These are phyloP conservation scores for Tapirus indicus DNA, from an alignment of 2,797 vertebrate species.

Conservation along the genomic window DNA sequence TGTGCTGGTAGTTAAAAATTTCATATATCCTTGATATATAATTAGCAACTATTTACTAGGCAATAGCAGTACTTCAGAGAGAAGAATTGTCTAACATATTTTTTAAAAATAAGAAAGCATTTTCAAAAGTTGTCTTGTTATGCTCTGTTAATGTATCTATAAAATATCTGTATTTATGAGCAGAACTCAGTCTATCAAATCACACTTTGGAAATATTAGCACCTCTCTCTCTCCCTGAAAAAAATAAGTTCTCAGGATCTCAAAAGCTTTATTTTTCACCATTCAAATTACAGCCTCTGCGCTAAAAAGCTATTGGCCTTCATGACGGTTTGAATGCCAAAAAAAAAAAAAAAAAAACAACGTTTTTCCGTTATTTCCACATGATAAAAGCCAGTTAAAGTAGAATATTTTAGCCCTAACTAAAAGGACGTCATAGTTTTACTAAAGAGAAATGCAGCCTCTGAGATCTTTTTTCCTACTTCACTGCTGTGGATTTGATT, in stretches of 20 bases:
- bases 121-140: constrained; percentile 56
- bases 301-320: constrained; percentile 80
- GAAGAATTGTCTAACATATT: neutral
- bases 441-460: neutral
- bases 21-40: neutral
- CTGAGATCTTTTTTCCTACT: neutral
- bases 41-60: neutral
- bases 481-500: neutral
- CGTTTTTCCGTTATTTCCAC: constrained; percentile 77
- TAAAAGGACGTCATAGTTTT: neutral
- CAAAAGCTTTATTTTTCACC: constrained; percentile 82
- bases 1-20: neutral
- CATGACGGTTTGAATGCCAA: constrained; percentile 73
- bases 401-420: neutral
- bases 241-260: constrained; percentile 42
- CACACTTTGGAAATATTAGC: constrained; percentile 73
- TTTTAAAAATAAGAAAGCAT: neutral
- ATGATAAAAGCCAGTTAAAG: constrained; percentile 68
- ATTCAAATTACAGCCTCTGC: constrained; percentile 74
- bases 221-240: constrained; percentile 58
- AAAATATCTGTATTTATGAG: constrained; percentile 75
- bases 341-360: constrained; percentile 37
- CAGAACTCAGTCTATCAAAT: constrained; percentile 80
- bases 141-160: constrained; percentile 67
- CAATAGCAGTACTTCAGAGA: neutral